Evolutionary conservation across 2,888 invertebrate genomes (phyloP), one percentile per base, ranked within the genome.

Genomic region (Xestia c-nigrum): DNA sequence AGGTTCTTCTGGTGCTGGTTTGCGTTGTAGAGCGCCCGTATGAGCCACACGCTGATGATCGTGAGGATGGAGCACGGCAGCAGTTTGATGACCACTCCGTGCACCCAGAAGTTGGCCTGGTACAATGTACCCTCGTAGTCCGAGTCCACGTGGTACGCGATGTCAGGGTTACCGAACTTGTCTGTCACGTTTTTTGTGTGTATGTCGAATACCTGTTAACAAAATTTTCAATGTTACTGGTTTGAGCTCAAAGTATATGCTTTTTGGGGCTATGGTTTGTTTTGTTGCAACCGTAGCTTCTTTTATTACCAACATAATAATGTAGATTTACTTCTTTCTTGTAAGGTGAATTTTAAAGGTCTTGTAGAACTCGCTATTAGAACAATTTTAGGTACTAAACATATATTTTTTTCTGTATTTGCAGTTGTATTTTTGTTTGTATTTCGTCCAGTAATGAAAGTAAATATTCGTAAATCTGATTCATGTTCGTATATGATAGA

Each of bases 31-130:
- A 98, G 93, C 0, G 98, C 98, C 88, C 97, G 94, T 83, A 98
- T 98, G 50, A 98, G 94, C 97, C 98, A 98, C 66, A 97, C 93
- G 89, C 97, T 98, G 79, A 98, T 98, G 64, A 98, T 96, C 0
- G 98, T 98, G 63, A 99, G 97, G 76, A 98, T 97, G 89, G 97
- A 96, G 91, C 98, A 99, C 0, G 99, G 99, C 0, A 98, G 93
- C 9, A 99, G 95, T 92, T 99, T 99, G 80, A 98, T 98, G 47
- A 98, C 96, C 3, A 98, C 98, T 0, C 98, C 98, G 90, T 98
- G 98, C 19, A 98, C 97, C 98, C 98, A 98, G 93, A 98, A 98
- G 93, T 98, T 98, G 21, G 98, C 95, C 87, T 97, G 97, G 89
- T 98, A 98, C 3, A 98, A 91, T 0, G 97, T 97, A 9, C 97